These are phyloP conservation scores for Eupsittula cactorum DNA, from an alignment of 2,113 vertebrate genomes.

Conservation along the genomic window DNA sequence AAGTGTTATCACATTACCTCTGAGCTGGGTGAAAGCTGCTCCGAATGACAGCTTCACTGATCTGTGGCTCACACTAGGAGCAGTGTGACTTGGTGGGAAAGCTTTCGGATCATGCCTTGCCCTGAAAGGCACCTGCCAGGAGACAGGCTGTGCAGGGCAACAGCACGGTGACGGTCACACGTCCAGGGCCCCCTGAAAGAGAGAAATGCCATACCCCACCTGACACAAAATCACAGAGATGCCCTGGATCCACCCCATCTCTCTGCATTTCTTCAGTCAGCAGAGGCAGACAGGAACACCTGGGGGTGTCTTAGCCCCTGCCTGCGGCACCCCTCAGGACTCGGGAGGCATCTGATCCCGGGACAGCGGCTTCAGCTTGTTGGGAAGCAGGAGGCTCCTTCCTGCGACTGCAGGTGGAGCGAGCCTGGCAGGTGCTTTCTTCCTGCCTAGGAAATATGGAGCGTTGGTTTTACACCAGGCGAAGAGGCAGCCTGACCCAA, in stretches of 20 bases:
- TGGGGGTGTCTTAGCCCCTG: not conserved
- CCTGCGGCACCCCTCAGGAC: not conserved
- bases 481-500: not conserved
- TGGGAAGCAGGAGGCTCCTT: not conserved
- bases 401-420: not conserved
- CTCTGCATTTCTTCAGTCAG: not conserved
- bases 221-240: not conserved
- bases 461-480: not conserved
- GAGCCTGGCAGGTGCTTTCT: not conserved
- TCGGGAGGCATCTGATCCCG: fast-evolving
- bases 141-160: not conserved
- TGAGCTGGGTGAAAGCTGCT: not conserved
- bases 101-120: not conserved
- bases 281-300: not conserved
- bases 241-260: not conserved
- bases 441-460: not conserved
- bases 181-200: no score
- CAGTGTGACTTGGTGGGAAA: not conserved
- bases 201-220: no score
- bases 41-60: not conserved
- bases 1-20: not conserved
- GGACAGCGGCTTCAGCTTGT: not conserved
- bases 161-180: fast-evolving
- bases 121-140: not conserved
- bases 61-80: not conserved